Percentiles rank a stretch among this genome's conserved stretches.
Conservation (phyloP, 2,113 vertebrate genomes). For the Dasyurus viverrinus region DNA sequence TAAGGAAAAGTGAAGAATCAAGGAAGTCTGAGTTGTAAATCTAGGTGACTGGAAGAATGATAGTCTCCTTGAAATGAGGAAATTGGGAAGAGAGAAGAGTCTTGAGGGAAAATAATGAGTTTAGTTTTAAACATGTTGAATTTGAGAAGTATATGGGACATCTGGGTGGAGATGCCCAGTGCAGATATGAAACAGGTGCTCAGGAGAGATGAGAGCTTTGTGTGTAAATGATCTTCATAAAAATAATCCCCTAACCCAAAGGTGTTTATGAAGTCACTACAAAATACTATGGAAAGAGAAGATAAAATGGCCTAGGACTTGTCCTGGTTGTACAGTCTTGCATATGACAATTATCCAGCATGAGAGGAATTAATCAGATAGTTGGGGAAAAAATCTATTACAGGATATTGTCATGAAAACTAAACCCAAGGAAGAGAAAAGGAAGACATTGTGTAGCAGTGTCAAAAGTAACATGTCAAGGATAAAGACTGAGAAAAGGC, state of each 20-base stretch:
- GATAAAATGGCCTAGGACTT: no score
- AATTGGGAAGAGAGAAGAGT: neutral
- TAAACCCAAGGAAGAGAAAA: neutral
- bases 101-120: neutral
- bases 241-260: neutral
- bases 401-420: neutral
- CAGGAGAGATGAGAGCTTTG: neutral
- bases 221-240: neutral
- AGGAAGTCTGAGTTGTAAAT: neutral
- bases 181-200: neutral
- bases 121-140: neutral
- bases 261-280: neutral
- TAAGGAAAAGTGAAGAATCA: neutral
- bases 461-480: neutral
- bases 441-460: neutral
- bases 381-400: neutral
- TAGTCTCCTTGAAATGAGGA: neutral
- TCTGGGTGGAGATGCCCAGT: neutral
- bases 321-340: neutral
- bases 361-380: neutral
- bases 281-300: no score
- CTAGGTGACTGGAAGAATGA: neutral
- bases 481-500: neutral
- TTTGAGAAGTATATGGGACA: neutral
- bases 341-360: neutral